Evolutionary conservation across 2,797 vertebrate species (phyloP).

Genomic region (Leptoclinus maculatus): DNA sequence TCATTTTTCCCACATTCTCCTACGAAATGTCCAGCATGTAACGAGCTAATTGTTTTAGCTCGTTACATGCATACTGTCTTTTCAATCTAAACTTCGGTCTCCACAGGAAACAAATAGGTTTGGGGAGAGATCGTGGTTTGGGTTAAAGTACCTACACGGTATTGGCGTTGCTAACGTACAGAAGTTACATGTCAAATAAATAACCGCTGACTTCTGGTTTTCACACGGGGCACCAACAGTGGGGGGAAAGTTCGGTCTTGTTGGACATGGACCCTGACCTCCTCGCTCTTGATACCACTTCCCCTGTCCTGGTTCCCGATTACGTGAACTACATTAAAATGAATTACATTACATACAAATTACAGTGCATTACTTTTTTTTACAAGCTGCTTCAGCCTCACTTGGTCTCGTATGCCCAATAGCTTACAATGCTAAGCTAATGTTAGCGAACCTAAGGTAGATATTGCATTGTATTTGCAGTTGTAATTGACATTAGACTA

Average conservation of each 20-base stretch:
- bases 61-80: background rate
- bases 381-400: background rate
- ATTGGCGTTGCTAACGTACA: background rate
- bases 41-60: background rate
- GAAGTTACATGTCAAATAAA: background rate
- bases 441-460: background rate
- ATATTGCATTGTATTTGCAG: background rate
- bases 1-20: background rate
- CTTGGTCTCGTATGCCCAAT: background rate
- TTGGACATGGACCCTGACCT: background rate
- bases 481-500: background rate
- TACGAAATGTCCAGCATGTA: background rate
- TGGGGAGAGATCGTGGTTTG: background rate
- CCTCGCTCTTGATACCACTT: background rate
- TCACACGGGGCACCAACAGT: background rate
- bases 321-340: background rate
- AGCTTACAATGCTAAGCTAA: slow-evolving; percentile 2
- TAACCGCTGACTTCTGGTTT: background rate
- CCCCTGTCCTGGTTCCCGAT: background rate
- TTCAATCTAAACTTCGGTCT: background rate
- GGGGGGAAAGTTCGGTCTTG: background rate
- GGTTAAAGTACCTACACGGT: background rate
- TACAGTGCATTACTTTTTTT: background rate
- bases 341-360: background rate
- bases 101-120: background rate